Percentiles rank a stretch among this genome's conserved stretches.
These are phyloP conservation scores for Dione vanillae DNA, from an alignment of 2,888 invertebrate genomes.

Conservation along the genomic window DNA sequence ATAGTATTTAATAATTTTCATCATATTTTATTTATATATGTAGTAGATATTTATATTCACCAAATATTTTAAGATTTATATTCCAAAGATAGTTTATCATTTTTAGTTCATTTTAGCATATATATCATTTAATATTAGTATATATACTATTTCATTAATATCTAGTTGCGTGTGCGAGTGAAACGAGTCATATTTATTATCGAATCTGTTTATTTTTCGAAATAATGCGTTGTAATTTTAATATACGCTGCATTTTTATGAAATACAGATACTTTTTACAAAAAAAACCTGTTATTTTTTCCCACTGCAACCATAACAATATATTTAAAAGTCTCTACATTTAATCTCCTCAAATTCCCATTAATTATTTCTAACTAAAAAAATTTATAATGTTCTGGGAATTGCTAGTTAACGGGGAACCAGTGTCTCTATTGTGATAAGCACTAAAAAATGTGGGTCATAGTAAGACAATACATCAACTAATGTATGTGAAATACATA, in stretches of 20 bases:
- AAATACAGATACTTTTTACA: slow-evolving; percentile 50
- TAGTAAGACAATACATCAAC: slow-evolving; percentile 34
- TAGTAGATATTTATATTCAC: slow-evolving; percentile 51
- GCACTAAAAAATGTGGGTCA: slow-evolving; percentile 35
- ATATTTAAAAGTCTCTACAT: not conserved
- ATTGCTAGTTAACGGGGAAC: slow-evolving; percentile 1
- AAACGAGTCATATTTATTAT: slow-evolving; percentile 63
- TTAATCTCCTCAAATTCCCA: not conserved
- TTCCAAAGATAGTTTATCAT: slow-evolving; percentile 75
- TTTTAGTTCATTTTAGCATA: slow-evolving; percentile 53
- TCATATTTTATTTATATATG: slow-evolving; percentile 44
- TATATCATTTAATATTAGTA: slow-evolving; percentile 54
- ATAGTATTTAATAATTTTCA: slow-evolving; percentile 33
- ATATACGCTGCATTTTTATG: slow-evolving; percentile 68
- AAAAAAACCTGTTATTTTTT: slow-evolving; percentile 26
- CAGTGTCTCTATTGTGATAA: slow-evolving; percentile 40
- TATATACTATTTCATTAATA: slow-evolving; percentile 50
- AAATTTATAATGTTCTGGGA: slow-evolving; percentile 2
- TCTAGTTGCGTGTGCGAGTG: slow-evolving; percentile 60
- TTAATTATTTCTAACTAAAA: not conserved
- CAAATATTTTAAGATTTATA: slow-evolving; percentile 66
- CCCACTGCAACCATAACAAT: not conserved
- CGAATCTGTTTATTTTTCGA: slow-evolving; percentile 56
- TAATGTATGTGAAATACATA: slow-evolving; percentile 23
- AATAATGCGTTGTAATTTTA: slow-evolving; percentile 54